Base-by-base conservation (phyloP, 2,888 invertebrate genomes). In the Sericinus montela region DNA sequence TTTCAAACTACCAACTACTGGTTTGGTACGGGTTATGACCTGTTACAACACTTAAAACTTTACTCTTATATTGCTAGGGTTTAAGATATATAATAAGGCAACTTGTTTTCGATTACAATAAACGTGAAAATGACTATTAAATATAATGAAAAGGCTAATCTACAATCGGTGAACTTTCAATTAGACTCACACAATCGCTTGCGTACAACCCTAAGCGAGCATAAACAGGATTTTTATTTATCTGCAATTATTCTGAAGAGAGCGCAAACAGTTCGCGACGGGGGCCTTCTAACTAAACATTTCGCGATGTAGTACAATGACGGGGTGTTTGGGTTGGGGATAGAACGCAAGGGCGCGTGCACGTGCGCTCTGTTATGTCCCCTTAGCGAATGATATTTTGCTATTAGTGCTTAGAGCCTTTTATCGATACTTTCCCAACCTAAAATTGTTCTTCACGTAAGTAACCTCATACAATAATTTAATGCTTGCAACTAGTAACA, bases 311-410 rank as follows among this genome's bases (percentile, higher is more conserved):
- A 67, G 73, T 75, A 66, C 65, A 70, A 72, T 71, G 53, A 64
- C 69, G 25, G 45, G 39, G 51, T 45, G 52, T 52, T 46, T 37
- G 42, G 41, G 41, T 45, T 49, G 29, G 65, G 75, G 76, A 73
- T 76, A 75, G 71, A 71, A 68, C 65, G 66, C 59, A 67, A 64
- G 67, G 66, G 69, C 61, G 56, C 52, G 58, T 53, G 74, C 87
- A 87, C 87, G 87, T 86, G 87, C 76, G 71, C 69, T 56, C 76
- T 58, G 72, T 84, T 83, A 81, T 63, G 69, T 56, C 60, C 72
- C 69, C 67, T 75, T 68, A 63, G 68, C 74, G 70, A 68, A 61
- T 63, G 55, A 59, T 58, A 65, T 62, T 65, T 63, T 53, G 53
- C 39, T 54, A 56, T 56, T 80, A 75, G 83, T 77, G 82, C 75